Evolutionary conservation across 2,888 invertebrate genomes (phyloP), one percentile per base, ranked within the genome.

Genomic region (Chelonus formosanus): DNA sequence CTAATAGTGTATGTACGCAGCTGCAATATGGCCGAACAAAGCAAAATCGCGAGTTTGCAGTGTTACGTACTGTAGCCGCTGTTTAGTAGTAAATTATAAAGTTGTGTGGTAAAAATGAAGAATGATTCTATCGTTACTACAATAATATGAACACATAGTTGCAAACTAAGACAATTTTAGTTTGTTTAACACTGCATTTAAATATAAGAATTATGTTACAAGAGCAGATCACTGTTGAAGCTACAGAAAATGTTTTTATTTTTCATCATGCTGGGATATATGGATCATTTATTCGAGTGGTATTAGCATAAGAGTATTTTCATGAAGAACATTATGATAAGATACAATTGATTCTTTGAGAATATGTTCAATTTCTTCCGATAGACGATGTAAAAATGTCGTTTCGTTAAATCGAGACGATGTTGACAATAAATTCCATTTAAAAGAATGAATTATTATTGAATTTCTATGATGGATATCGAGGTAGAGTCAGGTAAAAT

Each of bases 11-110:
- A 79, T 81, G 80, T 80, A 81, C 77, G 77, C 79, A 81, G 77
- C 80, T 81, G 80, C 80, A 81, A 81, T 78, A 81, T 81, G 80
- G 81, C 81, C 70, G 80, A 78, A 71, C 64, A 65, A 67, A 70
- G 71, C 71, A 67, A 70, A 73, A 71, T 69, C 69, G 68, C 73
- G 65, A 56, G 57, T 56, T 57, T 31, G 36, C 34, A 20, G 45
- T 67, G 50, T 67, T 62, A 56, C 56, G 57, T 56, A 52, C 53
- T 48, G 64, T 57, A 59, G 48, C 50, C 48, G 20, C 36, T 50
- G 8, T 20, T 8, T 50, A 59, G 48, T 36, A 40, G 4, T 20
- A 59, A 59, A 32, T 52, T 4, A 36, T 5, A 43, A 44, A 40
- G 43, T 44, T 44, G 31, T 7, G 44, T 56, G 4, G 43, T 44